Percentiles rank a stretch among this genome's conserved stretches.
Conservation (phyloP, 2,113 vertebrate species). For the Callorhinus ursinus region DNA sequence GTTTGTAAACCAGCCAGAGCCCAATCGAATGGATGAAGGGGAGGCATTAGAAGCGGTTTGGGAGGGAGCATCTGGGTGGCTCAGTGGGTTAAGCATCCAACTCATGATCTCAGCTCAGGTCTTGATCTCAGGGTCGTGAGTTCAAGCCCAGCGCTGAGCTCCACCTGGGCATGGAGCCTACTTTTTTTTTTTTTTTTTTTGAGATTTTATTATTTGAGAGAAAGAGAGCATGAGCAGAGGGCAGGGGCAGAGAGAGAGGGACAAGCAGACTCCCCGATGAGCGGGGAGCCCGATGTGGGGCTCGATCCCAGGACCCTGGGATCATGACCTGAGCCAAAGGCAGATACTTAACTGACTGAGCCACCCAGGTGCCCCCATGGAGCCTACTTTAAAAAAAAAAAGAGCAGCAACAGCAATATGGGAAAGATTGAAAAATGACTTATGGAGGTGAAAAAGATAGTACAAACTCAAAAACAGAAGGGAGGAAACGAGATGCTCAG, state of each 20-base stretch:
- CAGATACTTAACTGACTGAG: too few species aligned
- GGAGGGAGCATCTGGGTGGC: neutral
- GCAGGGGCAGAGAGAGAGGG: too few species aligned
- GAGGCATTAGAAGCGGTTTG: neutral
- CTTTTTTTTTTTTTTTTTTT: too few species aligned
- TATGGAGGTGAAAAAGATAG: neutral
- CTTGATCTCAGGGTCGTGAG: neutral
- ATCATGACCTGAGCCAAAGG: too few species aligned
- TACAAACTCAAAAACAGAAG: neutral
- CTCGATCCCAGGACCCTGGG: too few species aligned
- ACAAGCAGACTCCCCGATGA: too few species aligned
- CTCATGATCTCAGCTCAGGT: neutral
- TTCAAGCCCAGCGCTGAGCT: neutral
- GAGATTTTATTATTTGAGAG: too few species aligned
- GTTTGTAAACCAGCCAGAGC: neutral
- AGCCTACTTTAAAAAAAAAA: neutral
- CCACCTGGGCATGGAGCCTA: neutral
- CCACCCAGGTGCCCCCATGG: neutral
- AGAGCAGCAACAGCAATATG: neutral
- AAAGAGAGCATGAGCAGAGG: too few species aligned
- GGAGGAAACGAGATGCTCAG: neutral
- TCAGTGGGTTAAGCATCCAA: too few species aligned
- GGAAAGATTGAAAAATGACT: neutral
- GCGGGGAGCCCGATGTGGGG: accelerated
- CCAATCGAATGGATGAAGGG: neutral